Conservation (phyloP, 1,140 invertebrate genomes). For the Adelges cooleyi region DNA sequence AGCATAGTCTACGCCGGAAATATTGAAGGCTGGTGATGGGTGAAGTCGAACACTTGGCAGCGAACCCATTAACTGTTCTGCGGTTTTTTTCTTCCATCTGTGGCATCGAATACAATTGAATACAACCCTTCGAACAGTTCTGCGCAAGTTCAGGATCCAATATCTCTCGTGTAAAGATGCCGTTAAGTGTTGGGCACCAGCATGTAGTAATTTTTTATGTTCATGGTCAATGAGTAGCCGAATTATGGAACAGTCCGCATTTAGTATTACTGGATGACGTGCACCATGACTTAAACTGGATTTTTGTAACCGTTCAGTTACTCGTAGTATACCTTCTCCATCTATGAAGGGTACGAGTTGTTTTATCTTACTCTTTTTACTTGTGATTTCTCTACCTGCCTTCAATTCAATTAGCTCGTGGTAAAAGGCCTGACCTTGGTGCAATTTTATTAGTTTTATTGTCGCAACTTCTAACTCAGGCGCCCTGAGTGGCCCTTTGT, state of each 20-base stretch:
- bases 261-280: neutral
- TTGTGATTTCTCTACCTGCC: neutral
- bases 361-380: neutral
- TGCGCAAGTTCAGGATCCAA: neutral
- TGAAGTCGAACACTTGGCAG: slow-evolving; percentile 34
- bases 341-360: neutral
- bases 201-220: neutral
- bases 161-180: neutral
- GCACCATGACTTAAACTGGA: neutral
- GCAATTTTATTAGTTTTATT: no score
- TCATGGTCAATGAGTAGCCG: neutral
- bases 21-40: slow-evolving; percentile 33
- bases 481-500: no score
- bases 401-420: no score
- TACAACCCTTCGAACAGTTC: neutral
- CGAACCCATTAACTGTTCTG: slow-evolving; percentile 34
- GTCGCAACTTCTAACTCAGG: no score
- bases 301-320: neutral
- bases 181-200: neutral
- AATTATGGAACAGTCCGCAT: neutral
- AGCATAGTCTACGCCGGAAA: slow-evolving; percentile 34
- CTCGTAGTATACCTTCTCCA: neutral
- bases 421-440: no score
- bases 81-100: slow-evolving; percentile 19
- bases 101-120: slow-evolving; percentile 33